Evolutionary conservation across 2,797 vertebrate species (phyloP).

Genomic region (Microctenopoma steveboyesi): DNA sequence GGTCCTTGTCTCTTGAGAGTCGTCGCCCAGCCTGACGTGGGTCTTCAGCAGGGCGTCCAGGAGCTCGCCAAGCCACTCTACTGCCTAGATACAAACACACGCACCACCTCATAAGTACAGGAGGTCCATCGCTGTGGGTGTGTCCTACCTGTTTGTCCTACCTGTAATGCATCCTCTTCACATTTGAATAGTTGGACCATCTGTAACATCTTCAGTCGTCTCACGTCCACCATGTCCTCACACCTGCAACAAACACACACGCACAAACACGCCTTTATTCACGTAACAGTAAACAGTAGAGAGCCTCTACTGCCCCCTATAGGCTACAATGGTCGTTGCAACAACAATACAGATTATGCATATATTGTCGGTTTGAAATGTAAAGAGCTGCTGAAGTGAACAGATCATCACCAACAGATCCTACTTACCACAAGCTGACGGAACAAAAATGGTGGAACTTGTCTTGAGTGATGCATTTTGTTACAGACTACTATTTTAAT

Average conservation of each 20-base stretch:
- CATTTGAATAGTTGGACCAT: slow-evolving; percentile 99
- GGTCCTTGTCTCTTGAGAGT: slow-evolving; percentile 93
- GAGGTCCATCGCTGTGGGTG: neutral
- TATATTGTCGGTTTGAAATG: too few species aligned
- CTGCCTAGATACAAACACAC: slow-evolving; percentile 81
- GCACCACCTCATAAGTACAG: slow-evolving; percentile 8
- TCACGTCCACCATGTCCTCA: slow-evolving; percentile 99
- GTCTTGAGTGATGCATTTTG: too few species aligned
- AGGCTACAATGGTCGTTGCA: too few species aligned
- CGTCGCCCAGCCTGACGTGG: slow-evolving; percentile 92
- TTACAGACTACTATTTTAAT: too few species aligned
- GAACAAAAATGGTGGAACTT: too few species aligned
- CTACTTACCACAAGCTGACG: too few species aligned
- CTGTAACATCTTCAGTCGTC: slow-evolving; percentile 98
- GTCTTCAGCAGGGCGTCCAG: slow-evolving; percentile 96
- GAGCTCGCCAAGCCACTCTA: slow-evolving; percentile 96
- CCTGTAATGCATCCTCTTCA: slow-evolving; percentile 97
- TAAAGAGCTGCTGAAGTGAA: too few species aligned
- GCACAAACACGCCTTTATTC: too few species aligned
- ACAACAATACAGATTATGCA: too few species aligned
- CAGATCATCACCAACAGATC: too few species aligned
- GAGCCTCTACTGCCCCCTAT: too few species aligned
- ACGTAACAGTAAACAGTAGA: too few species aligned
- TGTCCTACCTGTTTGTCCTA: slow-evolving; percentile 56
- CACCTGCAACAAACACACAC: slow-evolving; percentile 83